Evolutionary conservation across 2,888 invertebrate genomes (phyloP).

Genomic region (Sinhomidia bicolor): DNA sequence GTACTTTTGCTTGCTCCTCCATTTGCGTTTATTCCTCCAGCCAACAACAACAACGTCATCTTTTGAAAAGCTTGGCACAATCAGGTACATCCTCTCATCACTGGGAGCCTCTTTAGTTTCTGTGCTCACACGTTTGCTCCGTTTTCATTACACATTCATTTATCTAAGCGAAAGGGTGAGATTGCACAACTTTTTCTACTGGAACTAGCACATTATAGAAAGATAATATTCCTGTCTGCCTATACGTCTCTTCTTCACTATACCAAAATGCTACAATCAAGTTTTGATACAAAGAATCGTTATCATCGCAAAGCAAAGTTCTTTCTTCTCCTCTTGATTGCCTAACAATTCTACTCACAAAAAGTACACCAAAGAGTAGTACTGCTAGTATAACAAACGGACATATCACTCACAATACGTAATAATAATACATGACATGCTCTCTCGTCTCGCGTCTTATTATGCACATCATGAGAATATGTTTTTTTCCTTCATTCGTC

Average conservation of each 20-base stretch:
- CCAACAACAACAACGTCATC: slow-evolving; percentile 10
- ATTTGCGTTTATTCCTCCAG: background rate
- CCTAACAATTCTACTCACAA: background rate
- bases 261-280: background rate
- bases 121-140: background rate
- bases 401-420: background rate
- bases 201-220: background rate
- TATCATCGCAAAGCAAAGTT: background rate
- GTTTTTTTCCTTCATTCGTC: slow-evolving; percentile 18
- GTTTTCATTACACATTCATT: background rate
- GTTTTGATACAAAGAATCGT: background rate
- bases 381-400: background rate
- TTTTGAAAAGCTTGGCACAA: background rate
- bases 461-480: slow-evolving; percentile 4
- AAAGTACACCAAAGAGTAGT: background rate
- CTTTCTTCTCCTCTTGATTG: background rate
- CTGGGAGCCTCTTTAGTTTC: slow-evolving; percentile 8
- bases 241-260: too few relatives aligned
- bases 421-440: background rate
- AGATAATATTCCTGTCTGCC: background rate
- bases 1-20: background rate
- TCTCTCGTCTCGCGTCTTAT: background rate
- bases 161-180: background rate
- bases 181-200: background rate
- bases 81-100: background rate